Conservation (phyloP, 2,888 invertebrate genomes). For the Cyclophora punctaria region DNA sequence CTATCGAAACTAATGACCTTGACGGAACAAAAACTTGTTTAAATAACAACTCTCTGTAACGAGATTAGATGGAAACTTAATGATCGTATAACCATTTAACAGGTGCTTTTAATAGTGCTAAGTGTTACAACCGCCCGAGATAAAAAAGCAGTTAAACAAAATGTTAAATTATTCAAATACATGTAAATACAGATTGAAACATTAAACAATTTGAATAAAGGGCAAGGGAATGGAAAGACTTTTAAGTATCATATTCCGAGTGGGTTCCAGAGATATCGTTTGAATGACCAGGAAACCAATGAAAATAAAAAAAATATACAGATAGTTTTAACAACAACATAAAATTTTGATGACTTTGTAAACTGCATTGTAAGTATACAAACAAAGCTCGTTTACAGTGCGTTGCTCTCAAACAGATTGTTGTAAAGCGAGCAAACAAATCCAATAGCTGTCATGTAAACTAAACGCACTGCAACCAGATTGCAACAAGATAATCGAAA, state of each 20-base stretch:
- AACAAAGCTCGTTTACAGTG: neutral
- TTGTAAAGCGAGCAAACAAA: slow-evolving; percentile 11
- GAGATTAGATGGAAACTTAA: slow-evolving; percentile 17
- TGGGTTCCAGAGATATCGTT: too few relatives aligned
- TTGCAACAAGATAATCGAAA: slow-evolving; percentile 26
- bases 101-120: slow-evolving; percentile 1
- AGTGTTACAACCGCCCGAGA: slow-evolving; percentile 10
- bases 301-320: slow-evolving; percentile 1
- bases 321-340: neutral
- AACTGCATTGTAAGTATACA: neutral
- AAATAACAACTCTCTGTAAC: slow-evolving; percentile 25
- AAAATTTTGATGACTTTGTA: neutral
- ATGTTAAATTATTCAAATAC: slow-evolving; percentile 4
- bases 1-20: slow-evolving; percentile 28
- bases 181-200: slow-evolving; percentile 6
- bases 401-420: slow-evolving; percentile 6
- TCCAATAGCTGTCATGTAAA: slow-evolving; percentile 21
- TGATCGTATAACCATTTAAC: neutral
- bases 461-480: slow-evolving; percentile 25
- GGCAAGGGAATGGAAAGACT: too few relatives aligned
- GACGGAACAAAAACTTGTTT: slow-evolving; percentile 32
- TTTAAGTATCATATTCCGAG: too few relatives aligned
- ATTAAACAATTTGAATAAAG: neutral
- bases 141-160: slow-evolving; percentile 8
- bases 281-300: too few relatives aligned